Conservation (phyloP, 2,888 invertebrate genomes). For the Cylloceria caligata region DNA sequence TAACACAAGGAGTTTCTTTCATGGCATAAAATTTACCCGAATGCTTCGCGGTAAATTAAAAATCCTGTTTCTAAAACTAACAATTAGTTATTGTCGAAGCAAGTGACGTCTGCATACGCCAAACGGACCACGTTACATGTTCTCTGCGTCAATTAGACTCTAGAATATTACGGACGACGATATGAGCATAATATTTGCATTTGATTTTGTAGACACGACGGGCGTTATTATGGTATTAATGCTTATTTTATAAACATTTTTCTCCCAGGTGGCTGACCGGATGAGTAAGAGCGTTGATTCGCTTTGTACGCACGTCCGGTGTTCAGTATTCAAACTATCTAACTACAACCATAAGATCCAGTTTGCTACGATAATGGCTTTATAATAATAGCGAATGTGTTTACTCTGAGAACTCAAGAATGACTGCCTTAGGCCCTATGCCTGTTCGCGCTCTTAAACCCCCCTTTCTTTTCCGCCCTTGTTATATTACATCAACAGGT, state of each 20-base stretch:
- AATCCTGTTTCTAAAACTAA: too few species aligned
- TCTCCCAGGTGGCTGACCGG: constrained; percentile 18
- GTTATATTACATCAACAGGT: constrained; percentile 48
- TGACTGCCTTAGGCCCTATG: constrained; percentile 31
- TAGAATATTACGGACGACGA: not conserved
- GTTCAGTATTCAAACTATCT: constrained; percentile 34
- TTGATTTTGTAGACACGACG: not conserved
- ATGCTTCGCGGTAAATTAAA: too few species aligned
- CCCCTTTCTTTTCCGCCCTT: constrained; percentile 12
- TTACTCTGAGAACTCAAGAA: constrained; percentile 56
- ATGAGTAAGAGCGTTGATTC: constrained; percentile 25
- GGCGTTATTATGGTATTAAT: not conserved
- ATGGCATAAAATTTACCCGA: too few species aligned
- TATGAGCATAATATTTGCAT: not conserved
- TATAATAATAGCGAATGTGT: constrained; percentile 55
- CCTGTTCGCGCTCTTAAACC: not conserved
- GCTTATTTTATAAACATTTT: constrained; percentile 5
- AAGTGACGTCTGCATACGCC: too few species aligned
- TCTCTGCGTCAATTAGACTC: too few species aligned
- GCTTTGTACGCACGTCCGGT: constrained; percentile 26
- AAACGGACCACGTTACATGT: too few species aligned
- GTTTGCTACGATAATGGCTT: constrained; percentile 40
- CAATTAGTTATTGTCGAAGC: too few species aligned
- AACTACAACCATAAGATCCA: constrained; percentile 11
- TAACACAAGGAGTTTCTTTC: too few species aligned